Conservation (phyloP, 1,140 invertebrate species). For the Periplaneta americana region DNA sequence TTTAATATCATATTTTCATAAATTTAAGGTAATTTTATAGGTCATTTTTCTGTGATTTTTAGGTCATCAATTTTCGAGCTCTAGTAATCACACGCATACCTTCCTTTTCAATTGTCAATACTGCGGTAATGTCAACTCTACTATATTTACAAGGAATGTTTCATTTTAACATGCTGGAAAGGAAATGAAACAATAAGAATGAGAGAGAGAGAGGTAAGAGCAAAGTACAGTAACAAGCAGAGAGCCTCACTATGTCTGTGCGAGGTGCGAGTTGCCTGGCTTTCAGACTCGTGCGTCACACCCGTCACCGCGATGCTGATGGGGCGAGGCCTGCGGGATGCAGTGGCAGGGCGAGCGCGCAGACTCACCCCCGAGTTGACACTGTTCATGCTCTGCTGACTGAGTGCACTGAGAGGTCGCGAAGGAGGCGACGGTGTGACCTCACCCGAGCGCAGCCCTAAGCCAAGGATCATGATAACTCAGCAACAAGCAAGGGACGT, state of each 20-base stretch:
- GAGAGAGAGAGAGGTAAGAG: conserved; percentile 6
- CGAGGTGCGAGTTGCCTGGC: not conserved
- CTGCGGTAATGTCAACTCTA: too few relatives aligned
- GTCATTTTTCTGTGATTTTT: too few relatives aligned
- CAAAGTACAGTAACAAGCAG: conserved; percentile 21
- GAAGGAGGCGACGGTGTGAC: conserved; percentile 62
- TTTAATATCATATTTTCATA: too few relatives aligned
- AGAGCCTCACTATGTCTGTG: conserved; percentile 41
- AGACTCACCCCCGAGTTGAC: conserved; percentile 47
- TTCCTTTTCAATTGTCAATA: too few relatives aligned
- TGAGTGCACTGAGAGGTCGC: conserved; percentile 75
- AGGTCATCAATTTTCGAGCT: too few relatives aligned
- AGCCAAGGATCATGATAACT: not conserved
- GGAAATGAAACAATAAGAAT: too few relatives aligned
- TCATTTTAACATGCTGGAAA: too few relatives aligned
- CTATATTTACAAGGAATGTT: too few relatives aligned
- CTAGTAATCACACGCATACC: too few relatives aligned
- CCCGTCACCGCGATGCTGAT: conserved; percentile 82
- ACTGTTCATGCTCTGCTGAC: conserved; percentile 56
- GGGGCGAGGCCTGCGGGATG: conserved; percentile 64
- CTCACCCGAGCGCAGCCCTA: conserved; percentile 62
- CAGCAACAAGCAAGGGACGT: conserved; percentile 7
- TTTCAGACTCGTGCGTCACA: conserved; percentile 48
- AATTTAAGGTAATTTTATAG: too few relatives aligned
- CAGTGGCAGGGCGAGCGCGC: conserved; percentile 39